A percentile compares a stretch with the other conserved stretches of the same genome.
Conservation (phyloP, 2,888 invertebrate genomes). For the Caenorhabditis uteleia region DNA sequence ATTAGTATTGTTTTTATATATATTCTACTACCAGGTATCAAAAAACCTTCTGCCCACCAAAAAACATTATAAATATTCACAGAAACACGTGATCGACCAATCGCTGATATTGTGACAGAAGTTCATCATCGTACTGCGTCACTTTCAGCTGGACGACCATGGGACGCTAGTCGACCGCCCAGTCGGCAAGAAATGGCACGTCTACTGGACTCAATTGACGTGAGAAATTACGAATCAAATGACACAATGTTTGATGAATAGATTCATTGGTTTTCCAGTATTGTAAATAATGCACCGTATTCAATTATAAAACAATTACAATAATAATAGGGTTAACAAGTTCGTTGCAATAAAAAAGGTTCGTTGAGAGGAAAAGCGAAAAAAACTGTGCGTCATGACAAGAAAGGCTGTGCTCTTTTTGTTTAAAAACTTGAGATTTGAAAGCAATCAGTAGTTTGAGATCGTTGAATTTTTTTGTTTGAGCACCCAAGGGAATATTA, state of each 20-base stretch:
- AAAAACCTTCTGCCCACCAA: not conserved
- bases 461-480: too few species aligned
- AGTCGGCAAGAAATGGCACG: slow-evolving; percentile 45
- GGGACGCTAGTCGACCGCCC: slow-evolving; percentile 48
- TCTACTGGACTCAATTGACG: slow-evolving; percentile 39
- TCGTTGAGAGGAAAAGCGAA: too few species aligned
- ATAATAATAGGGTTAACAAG: too few species aligned
- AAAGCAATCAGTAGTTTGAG: too few species aligned
- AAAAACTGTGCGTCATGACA: too few species aligned
- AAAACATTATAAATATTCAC: slow-evolving; percentile 2
- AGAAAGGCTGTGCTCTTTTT: too few species aligned
- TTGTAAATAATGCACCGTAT: slow-evolving; percentile 8
- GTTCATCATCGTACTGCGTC: slow-evolving; percentile 47
- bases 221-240: slow-evolving; percentile 19
- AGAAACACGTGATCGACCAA: slow-evolving; percentile 55
- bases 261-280: not conserved
- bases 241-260: slow-evolving; percentile 3
- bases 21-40: slow-evolving; percentile 59
- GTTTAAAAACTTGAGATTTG: too few species aligned
- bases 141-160: slow-evolving; percentile 47
- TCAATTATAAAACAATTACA: too few species aligned
- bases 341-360: too few species aligned
- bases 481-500: too few species aligned
- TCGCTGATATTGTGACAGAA: slow-evolving; percentile 50
- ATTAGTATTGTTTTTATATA: slow-evolving; percentile 57